Evolutionary conservation across 2,888 invertebrate species (phyloP), one percentile per base, ranked within the genome.

Genomic region (Drosophila infuscata): DNA sequence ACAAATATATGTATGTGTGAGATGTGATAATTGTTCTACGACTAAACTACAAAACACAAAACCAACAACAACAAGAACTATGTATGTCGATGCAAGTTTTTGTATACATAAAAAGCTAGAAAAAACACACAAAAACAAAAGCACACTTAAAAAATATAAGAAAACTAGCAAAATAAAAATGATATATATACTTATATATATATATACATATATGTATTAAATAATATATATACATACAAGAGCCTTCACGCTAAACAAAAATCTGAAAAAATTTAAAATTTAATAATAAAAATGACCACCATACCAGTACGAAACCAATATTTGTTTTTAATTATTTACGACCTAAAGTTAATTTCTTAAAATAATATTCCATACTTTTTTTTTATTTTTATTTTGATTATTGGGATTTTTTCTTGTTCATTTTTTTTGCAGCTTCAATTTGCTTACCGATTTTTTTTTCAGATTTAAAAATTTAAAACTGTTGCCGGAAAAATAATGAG

Each of bases 21-120:
- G 85, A 85, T 85, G 85, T 85, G 85, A 85, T 85, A 85, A 85
- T 89, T 85, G 85, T 85, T 85, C 85, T 89, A 89, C 72, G 74
- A 89, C 89, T 84, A 87, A 87, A 82, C 67, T 74, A 74, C 56
- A 72, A 74, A 46, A 69, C 43, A 53, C n/a, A 20, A 53, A 25
- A 53, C 15, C 35, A 35, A 53, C n/a, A 20, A 59, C 51, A 57
- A 38, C 38, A 57, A 20, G 63, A 72, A 67, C 69, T 82, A 70
- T 67, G 69, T 74, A 85, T 86, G 79, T 87, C 85, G 86, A 78
- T 75, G 81, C 59, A 82, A 82, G 86, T 81, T 81, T 87, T 82
- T 81, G 83, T 72, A 77, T 60, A 74, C 60, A 66, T 38, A 43
- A 68, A 67, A 41, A 62, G 29, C 20, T 4, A 15, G 36, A 48